Conservation (phyloP, 2,888 invertebrate genomes). For the Drosophila kuntzei region DNA sequence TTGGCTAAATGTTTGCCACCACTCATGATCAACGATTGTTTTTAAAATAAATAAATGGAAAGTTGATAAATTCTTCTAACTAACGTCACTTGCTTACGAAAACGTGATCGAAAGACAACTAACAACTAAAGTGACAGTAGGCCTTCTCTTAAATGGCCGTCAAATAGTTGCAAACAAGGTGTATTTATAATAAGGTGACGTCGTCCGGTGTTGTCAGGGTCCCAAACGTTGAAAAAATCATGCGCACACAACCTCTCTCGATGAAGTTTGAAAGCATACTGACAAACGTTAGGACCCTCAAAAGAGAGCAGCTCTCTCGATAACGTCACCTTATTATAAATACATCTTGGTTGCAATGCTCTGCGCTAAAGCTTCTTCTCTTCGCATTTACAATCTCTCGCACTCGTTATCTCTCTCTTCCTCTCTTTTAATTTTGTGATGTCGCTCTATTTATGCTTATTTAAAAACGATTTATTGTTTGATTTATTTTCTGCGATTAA, state of each 20-base stretch:
- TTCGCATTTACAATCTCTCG: slow-evolving; percentile 10
- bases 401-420: slow-evolving; percentile 3
- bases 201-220: too few relatives aligned
- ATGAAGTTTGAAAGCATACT: too few relatives aligned
- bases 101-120: slow-evolving; percentile 24
- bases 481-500: slow-evolving; percentile 56
- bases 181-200: too few relatives aligned
- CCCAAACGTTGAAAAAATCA: too few relatives aligned
- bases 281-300: too few relatives aligned
- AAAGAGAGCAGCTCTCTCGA: too few relatives aligned
- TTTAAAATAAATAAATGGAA: too few relatives aligned
- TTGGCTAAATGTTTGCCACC: slow-evolving; percentile 63
- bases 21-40: slow-evolving; percentile 52
- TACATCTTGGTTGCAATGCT: slow-evolving; percentile 20
- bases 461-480: slow-evolving; percentile 53
- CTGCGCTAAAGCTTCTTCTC: slow-evolving; percentile 14
- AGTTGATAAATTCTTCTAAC: neutral
- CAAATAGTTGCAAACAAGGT: too few relatives aligned
- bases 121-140: slow-evolving; percentile 5
- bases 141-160: slow-evolving; percentile 25
- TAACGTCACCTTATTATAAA: too few relatives aligned
- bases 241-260: too few relatives aligned
- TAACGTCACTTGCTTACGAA: neutral
- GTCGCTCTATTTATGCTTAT: slow-evolving; percentile 1
- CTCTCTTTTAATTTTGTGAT: slow-evolving; percentile 5